A percentile compares a stretch with the other conserved stretches of the same genome.
Evolutionary conservation across 1,140 invertebrate species (phyloP).

Genomic region (Charaxes varanes): DNA sequence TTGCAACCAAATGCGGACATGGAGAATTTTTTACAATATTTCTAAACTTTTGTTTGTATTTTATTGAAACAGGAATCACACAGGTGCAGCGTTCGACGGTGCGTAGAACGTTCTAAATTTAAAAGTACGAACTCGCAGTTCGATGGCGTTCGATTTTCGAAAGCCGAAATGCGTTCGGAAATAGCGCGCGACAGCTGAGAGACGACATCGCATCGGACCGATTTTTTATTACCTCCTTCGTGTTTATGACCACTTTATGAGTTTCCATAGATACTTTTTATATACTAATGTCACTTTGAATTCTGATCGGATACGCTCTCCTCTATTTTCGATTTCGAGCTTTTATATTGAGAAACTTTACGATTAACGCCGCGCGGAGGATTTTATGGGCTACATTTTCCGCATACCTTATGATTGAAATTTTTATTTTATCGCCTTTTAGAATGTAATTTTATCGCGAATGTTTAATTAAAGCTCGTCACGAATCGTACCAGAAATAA

Average conservation of each 20-base stretch:
- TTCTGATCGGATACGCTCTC: constrained; percentile 47
- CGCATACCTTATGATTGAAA: constrained; percentile 28
- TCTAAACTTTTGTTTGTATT: constrained; percentile 7
- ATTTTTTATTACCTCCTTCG: constrained; percentile 67
- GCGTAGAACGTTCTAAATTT: constrained; percentile 45
- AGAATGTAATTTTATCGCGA: constrained; percentile 12
- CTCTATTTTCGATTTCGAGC: constrained; percentile 37
- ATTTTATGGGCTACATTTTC: constrained; percentile 17
- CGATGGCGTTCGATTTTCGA: constrained; percentile 64
- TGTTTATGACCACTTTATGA: constrained; percentile 69
- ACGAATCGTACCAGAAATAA: no score
- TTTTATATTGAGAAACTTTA: constrained; percentile 42
- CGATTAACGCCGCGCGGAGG: constrained; percentile 22
- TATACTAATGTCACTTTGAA: constrained; percentile 42
- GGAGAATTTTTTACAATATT: no score
- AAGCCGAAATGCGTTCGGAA: constrained; percentile 52
- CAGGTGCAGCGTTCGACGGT: constrained; percentile 19
- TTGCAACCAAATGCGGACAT: no score
- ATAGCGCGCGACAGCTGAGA: constrained; percentile 69
- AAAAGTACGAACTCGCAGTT: constrained; percentile 37
- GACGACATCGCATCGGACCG: constrained; percentile 57
- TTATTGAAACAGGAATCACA: constrained; percentile 15
- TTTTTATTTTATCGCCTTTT: constrained; percentile 25
- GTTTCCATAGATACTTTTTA: constrained; percentile 60
- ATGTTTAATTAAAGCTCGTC: constrained; percentile 8